Evolutionary conservation across 2,113 vertebrate genomes (phyloP).

Genomic region (Tricholaema leucomelas): DNA sequence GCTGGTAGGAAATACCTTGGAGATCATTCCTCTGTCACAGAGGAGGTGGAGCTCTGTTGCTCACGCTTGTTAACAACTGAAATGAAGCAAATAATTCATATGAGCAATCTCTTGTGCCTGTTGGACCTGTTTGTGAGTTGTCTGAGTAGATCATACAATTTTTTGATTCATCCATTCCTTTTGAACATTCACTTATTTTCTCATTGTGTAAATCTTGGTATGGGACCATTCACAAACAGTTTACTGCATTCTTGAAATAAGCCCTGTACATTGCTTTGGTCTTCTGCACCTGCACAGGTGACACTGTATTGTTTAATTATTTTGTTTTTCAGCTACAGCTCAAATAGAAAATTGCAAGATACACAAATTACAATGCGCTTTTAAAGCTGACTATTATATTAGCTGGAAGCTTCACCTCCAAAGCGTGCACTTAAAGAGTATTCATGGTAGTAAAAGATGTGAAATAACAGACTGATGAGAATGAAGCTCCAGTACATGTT

Average conservation of each 20-base stretch:
- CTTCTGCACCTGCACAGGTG: not conserved
- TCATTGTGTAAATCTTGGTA: not conserved
- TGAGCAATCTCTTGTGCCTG: not conserved
- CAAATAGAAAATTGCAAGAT: not conserved
- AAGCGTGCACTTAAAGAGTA: not conserved
- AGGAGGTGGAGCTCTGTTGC: constrained; percentile 34
- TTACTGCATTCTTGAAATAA: not conserved
- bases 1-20: not conserved
- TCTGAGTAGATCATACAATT: not conserved
- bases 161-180: not conserved
- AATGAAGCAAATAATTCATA: constrained; percentile 49
- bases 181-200: not conserved
- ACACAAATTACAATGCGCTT: not conserved
- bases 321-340: not conserved
- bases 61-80: constrained; percentile 40
- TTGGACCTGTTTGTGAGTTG: not conserved
- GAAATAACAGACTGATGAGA: not conserved
- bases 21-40: not conserved
- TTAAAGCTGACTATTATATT: not conserved
- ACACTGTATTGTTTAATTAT: not conserved
- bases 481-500: not conserved
- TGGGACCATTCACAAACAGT: not conserved
- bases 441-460: not conserved
- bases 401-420: not conserved
- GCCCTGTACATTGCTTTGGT: not conserved